phyloP scores from a whole-genome alignment of 2,888 invertebrate species.

The Rhogogaster chlorosoma region DNA sequence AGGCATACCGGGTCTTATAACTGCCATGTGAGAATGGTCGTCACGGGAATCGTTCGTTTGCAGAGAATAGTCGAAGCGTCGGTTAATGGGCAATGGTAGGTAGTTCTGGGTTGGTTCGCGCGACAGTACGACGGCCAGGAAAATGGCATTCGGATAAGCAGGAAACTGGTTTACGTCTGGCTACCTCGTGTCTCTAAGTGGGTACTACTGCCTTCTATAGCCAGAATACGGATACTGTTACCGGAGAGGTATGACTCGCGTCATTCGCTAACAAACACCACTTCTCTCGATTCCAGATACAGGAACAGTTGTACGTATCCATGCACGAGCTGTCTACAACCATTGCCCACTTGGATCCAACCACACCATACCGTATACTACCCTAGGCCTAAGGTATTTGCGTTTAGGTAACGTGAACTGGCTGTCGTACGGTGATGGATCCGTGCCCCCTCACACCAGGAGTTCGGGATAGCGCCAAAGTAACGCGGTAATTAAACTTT shows the following conservation, averaged over 20 bases:
- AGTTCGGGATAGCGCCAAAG: conserved; percentile 65
- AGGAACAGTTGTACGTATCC: conserved; percentile 2
- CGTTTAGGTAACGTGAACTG: conserved; percentile 55
- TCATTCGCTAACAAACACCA: conserved; percentile 44
- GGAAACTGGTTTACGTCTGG: conserved; percentile 76
- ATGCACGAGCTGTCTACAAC: conserved; percentile 27
- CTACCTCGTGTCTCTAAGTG: conserved; percentile 65
- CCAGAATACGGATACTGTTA: conserved; percentile 48
- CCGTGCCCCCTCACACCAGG: conserved; percentile 51
- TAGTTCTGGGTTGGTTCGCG: conserved; percentile 66
- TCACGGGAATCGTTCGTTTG: conserved; percentile 55
- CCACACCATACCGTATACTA: not conserved
- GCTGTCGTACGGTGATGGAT: conserved; percentile 48
- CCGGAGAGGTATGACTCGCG: conserved; percentile 31
- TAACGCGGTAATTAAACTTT: conserved; percentile 76
- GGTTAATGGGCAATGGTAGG: conserved; percentile 69
- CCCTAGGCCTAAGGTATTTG: conserved; percentile 50
- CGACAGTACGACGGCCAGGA: conserved; percentile 69
- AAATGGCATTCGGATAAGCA: conserved; percentile 74
- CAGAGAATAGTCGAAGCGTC: conserved; percentile 58
- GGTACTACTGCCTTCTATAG: conserved; percentile 53
- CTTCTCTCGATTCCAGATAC: not conserved
- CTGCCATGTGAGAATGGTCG: conserved; percentile 52
- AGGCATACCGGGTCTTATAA: conserved; percentile 30
- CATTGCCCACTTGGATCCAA: conserved; percentile 43